Percentiles rank a stretch among this genome's conserved stretches.
Evolutionary conservation across 2,113 vertebrate genomes (phyloP).

Genomic region (Equus quagga): DNA sequence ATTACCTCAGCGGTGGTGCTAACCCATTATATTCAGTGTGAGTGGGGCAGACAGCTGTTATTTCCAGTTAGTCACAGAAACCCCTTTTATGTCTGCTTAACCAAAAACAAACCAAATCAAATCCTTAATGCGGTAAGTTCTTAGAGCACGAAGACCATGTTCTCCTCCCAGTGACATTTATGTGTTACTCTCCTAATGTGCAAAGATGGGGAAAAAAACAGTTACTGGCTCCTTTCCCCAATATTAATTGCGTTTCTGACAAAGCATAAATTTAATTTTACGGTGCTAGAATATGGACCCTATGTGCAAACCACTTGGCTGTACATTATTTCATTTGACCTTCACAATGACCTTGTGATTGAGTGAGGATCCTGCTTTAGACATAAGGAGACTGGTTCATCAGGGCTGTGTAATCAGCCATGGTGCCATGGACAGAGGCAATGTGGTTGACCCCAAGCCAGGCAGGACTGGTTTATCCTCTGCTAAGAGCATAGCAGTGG

Average conservation of each 20-base stretch:
- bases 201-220: neutral
- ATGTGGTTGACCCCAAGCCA: neutral
- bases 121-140: neutral
- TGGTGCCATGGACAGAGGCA: neutral
- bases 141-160: neutral
- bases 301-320: neutral
- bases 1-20: neutral
- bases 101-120: constrained; percentile 10
- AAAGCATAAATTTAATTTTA: neutral
- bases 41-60: neutral
- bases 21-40: neutral
- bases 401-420: neutral
- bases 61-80: neutral
- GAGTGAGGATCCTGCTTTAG: neutral
- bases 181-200: neutral
- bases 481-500: neutral
- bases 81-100: neutral
- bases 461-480: neutral
- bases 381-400: neutral
- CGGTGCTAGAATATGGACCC: neutral
- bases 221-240: neutral
- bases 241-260: neutral
- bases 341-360: neutral
- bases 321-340: neutral
- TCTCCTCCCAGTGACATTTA: neutral